phyloP scores from a whole-genome alignment of 1,140 invertebrate genomes.

The Meteorus sp. region DNA sequence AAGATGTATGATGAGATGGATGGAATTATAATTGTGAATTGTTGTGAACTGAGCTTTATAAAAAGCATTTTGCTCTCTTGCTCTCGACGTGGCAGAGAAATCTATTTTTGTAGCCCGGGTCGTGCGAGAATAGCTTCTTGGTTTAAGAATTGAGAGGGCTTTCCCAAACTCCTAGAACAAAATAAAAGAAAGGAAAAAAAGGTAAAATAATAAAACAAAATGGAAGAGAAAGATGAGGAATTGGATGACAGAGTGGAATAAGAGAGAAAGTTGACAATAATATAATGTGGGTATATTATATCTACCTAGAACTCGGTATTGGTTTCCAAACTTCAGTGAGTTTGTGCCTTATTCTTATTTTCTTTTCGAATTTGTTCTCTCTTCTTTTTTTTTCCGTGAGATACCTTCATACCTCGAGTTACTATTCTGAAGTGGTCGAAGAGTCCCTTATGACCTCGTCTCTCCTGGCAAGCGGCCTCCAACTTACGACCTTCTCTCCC shows the following conservation, averaged over 20 bases:
- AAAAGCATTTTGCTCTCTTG: background rate
- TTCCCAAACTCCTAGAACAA: conserved; percentile 36
- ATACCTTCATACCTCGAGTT: background rate
- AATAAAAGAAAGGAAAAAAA: too few species aligned
- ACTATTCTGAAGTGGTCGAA: too few species aligned
- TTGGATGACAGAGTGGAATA: too few species aligned
- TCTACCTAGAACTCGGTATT: too few species aligned
- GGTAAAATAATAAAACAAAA: too few species aligned
- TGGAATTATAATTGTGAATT: too few species aligned
- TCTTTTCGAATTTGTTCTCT: background rate
- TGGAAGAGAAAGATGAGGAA: too few species aligned
- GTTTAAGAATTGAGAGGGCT: conserved; percentile 33
- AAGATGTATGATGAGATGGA: background rate
- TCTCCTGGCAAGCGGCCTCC: conserved; percentile 20
- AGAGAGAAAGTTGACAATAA: too few species aligned
- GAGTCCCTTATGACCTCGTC: conserved; percentile 18
- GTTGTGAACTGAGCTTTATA: conserved; percentile 3
- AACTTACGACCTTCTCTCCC: conserved; percentile 24
- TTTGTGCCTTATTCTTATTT: too few species aligned
- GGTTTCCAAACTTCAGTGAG: too few species aligned
- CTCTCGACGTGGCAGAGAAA: conserved; percentile 14
- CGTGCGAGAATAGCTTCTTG: conserved; percentile 33
- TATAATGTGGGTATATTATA: too few species aligned
- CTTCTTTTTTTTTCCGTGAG: background rate
- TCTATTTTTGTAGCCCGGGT: conserved; percentile 37